A percentile compares a stretch with the other conserved stretches of the same genome.
These are phyloP conservation scores for Oncorhynchus gorbuscha DNA, from an alignment of 2,113 vertebrate genomes.

Conservation along the genomic window DNA sequence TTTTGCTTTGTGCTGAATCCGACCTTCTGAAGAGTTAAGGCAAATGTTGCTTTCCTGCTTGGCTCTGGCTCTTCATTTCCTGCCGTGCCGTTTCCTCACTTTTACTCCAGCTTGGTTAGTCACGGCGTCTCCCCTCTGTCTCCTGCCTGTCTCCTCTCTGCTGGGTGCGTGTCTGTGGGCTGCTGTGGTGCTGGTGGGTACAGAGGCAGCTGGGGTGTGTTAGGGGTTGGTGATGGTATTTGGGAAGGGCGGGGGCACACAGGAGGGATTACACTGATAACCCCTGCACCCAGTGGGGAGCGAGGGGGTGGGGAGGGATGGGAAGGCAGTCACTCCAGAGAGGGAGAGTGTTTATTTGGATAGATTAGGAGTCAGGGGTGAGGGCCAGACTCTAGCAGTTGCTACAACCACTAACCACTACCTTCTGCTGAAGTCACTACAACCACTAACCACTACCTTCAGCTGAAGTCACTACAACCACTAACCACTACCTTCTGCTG, in stretches of 20 bases:
- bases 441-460: too few species aligned
- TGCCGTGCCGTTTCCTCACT: constrained; percentile 69
- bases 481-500: too few species aligned
- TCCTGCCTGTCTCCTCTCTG: background rate
- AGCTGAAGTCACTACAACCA: too few species aligned
- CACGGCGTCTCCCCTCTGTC: constrained; percentile 34
- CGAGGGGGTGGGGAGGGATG: constrained; percentile 32
- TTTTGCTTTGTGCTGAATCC: constrained; percentile 25
- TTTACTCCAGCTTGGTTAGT: constrained; percentile 41
- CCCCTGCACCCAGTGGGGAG: constrained; percentile 39
- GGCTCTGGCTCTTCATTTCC: constrained; percentile 63
- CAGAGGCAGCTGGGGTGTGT: constrained; percentile 37
- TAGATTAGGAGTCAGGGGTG: constrained; percentile 57
- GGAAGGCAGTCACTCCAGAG: background rate
- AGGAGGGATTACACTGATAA: constrained; percentile 54
- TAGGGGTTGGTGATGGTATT: constrained; percentile 36
- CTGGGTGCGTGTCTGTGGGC: constrained; percentile 6
- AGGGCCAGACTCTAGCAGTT: constrained; percentile 27
- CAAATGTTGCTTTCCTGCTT: constrained; percentile 53
- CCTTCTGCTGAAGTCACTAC: too few species aligned
- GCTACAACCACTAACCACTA: background rate
- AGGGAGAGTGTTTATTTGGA: constrained; percentile 59
- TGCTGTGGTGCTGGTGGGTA: constrained; percentile 38
- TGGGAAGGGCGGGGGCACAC: constrained; percentile 35
- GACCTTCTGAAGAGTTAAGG: constrained; percentile 25